phyloP scores from a whole-genome alignment of 1,140 invertebrate species.

The Eufriesea mexicana region DNA sequence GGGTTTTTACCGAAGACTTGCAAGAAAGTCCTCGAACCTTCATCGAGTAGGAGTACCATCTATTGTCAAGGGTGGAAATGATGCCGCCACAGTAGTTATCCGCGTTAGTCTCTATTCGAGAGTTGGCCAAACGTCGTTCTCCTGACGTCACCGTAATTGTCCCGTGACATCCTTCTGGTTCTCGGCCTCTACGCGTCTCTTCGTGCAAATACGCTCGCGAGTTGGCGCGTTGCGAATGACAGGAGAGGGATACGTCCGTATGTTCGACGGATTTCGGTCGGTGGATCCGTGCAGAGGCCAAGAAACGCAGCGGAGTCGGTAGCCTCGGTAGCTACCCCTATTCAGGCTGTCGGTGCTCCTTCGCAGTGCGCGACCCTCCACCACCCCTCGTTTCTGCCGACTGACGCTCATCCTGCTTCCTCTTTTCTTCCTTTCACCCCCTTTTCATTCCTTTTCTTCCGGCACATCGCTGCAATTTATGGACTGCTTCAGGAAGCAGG shows the following conservation, averaged over 20 bases:
- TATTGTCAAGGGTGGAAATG: too few relatives aligned
- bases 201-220: not conserved
- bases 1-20: too few relatives aligned
- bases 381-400: not conserved
- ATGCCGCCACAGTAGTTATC: too few relatives aligned
- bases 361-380: slow-evolving; percentile 23
- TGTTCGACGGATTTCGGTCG: slow-evolving; percentile 55
- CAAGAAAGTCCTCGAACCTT: too few relatives aligned
- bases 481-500: slow-evolving; percentile 62
- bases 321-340: not conserved
- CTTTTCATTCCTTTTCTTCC: slow-evolving; percentile 65
- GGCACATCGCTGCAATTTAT: slow-evolving; percentile 72
- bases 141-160: too few relatives aligned
- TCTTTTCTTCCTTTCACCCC: slow-evolving; percentile 36
- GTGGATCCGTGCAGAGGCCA: slow-evolving; percentile 47
- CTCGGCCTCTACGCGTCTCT: slow-evolving; percentile 15
- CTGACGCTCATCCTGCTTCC: not conserved
- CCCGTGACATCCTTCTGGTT: too few relatives aligned
- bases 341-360: slow-evolving; percentile 38
- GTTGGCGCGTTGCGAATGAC: slow-evolving; percentile 59
- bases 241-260: slow-evolving; percentile 54
- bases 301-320: not conserved
- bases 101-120: too few relatives aligned
- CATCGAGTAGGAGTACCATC: too few relatives aligned
- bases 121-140: too few relatives aligned